Conservation (phyloP, 2,797 vertebrate genomes). For the Hippopotamyrus pictus region DNA sequence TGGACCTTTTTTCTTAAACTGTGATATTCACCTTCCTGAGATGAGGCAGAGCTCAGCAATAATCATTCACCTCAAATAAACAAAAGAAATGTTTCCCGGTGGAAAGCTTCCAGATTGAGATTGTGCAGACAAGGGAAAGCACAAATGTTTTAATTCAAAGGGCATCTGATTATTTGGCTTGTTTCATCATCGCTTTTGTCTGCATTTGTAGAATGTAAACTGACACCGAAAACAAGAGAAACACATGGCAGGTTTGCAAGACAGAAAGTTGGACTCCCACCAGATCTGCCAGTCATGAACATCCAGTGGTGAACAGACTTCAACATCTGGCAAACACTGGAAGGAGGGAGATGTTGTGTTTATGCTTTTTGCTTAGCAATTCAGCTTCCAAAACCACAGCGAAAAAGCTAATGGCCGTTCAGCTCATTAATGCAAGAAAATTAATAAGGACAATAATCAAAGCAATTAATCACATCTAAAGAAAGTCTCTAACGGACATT, state of each 20-base stretch:
- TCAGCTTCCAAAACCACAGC: background rate
- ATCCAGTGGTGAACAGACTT: background rate
- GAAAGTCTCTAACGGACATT: background rate
- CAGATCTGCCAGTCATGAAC: background rate
- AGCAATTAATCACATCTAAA: background rate
- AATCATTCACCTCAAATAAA: constrained; percentile 4
- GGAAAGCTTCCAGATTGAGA: background rate
- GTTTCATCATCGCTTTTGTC: background rate
- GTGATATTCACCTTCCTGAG: constrained; percentile 2
- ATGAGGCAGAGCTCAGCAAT: background rate
- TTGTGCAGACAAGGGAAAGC: background rate
- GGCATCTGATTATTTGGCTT: background rate
- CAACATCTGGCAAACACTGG: background rate
- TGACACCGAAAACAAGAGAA: background rate
- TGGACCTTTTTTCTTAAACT: background rate
- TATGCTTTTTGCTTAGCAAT: background rate
- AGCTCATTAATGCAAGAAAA: background rate
- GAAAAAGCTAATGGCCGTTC: background rate
- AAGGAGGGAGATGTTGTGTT: background rate
- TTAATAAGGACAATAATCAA: background rate
- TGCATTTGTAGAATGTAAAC: background rate
- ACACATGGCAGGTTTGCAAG: background rate
- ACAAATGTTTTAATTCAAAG: constrained; percentile 6
- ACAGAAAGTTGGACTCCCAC: background rate
- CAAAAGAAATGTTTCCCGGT: background rate